Base-by-base conservation (phyloP, 2,113 vertebrate genomes). In the Podiceps cristatus region DNA sequence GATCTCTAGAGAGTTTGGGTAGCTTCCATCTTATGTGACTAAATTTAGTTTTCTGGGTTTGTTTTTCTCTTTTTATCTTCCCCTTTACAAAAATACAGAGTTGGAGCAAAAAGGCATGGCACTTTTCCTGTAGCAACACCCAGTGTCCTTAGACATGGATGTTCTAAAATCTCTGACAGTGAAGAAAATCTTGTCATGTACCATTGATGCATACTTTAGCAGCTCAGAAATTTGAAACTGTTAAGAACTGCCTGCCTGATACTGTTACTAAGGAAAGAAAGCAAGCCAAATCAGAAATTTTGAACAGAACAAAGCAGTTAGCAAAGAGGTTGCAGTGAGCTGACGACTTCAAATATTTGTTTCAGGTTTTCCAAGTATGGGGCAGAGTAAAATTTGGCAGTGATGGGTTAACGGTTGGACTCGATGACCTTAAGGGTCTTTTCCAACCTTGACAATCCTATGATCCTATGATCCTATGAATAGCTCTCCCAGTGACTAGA, bases 1-100 rank as follows among this genome's bases (percentile, higher is more conserved):
- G 85, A 93, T 91, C 86, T 91, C 62, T 73, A 58, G 35, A 60
- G 44, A 45, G n/a, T 64, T 59, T 67, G 64, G 44, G 47, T 88
- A 78, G n/a, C 50, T 95, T 93, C 72, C 74, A 71, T 84, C 45
- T 81, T 67, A 13, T 2, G 6, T 71, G 60, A 75, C 78, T 86
- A 88, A 82, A 95, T 97, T 91, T 95, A 82, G 64, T 66, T 87
- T 89, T 91, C 68, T 90, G 37, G 4, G 71, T 91, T 95, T 94
- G 85, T 94, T 95, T 94, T 94, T 75, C 74, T 60, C 49, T 78
- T 88, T 82, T 47, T 72, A 1, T 88, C 58, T 86, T 88, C 15
- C 23, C 62, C 79, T 95, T 88, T 52, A 85, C 90, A 78, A 56
- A 94, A 31, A 91, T 27, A 1, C 9, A 28, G 40, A 67, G 35